phyloP scores from a whole-genome alignment of 2,888 invertebrate genomes.

The Troides oblongomaculatus region DNA sequence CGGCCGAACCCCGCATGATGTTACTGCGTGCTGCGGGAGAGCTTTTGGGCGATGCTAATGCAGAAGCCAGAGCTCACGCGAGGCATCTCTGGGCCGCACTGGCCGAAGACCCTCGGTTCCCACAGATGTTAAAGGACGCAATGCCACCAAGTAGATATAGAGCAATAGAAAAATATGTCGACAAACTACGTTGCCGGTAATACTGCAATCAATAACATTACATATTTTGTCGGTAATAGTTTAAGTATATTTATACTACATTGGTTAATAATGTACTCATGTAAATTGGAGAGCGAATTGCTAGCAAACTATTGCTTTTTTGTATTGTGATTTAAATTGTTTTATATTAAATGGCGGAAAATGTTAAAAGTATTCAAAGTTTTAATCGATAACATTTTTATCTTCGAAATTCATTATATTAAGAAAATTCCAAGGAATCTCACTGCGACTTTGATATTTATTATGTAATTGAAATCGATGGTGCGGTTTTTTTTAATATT shows the following conservation, averaged over 20 bases:
- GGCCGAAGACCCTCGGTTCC: conserved; percentile 87
- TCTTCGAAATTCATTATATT: too few relatives aligned
- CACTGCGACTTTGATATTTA: too few relatives aligned
- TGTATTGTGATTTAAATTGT: too few relatives aligned
- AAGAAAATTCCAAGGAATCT: too few relatives aligned
- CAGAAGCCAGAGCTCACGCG: conserved; percentile 90
- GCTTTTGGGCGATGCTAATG: conserved; percentile 90
- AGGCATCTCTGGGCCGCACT: conserved; percentile 88
- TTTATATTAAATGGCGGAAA: too few relatives aligned
- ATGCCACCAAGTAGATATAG: conserved; percentile 88
- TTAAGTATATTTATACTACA: conserved; percentile 28
- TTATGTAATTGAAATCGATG: too few relatives aligned
- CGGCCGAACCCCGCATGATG: conserved; percentile 88
- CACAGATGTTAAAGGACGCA: conserved; percentile 87
- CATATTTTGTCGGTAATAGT: conserved; percentile 19
- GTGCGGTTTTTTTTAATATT: too few relatives aligned
- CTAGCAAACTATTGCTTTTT: too few relatives aligned
- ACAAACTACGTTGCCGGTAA: conserved; percentile 70
- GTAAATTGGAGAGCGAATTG: too few relatives aligned
- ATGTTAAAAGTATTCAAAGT: too few relatives aligned
- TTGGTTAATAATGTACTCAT: not conserved
- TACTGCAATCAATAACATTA: conserved; percentile 1
- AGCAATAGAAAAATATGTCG: conserved; percentile 90
- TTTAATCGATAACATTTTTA: too few relatives aligned
- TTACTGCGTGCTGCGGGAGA: conserved; percentile 90